phyloP scores from a whole-genome alignment of 2,888 invertebrate species.

The Nipponacmea schrenckii region DNA sequence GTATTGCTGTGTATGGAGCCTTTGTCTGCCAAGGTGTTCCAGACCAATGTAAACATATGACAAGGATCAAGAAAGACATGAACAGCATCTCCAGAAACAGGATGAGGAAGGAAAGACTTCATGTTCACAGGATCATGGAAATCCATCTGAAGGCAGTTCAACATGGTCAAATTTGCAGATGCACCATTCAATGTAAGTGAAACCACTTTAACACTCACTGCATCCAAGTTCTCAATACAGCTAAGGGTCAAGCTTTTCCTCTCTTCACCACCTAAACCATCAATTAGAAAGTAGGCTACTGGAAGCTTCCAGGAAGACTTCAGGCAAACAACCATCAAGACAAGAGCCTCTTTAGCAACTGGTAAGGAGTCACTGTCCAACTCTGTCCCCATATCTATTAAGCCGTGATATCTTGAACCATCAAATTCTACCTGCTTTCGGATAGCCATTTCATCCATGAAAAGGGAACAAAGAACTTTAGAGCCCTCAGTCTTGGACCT shows the following conservation, averaged over 20 bases:
- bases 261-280: constrained; percentile 1
- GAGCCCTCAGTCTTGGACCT: too few relatives aligned
- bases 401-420: constrained; percentile 3
- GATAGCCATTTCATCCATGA: constrained; percentile 8
- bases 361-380: background rate
- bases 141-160: background rate
- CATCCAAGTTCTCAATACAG: background rate
- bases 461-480: background rate
- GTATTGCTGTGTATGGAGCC: too few relatives aligned
- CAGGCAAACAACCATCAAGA: background rate
- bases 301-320: background rate
- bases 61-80: background rate
- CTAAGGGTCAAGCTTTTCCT: background rate
- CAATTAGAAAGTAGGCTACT: constrained; percentile 3
- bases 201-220: background rate
- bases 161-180: background rate
- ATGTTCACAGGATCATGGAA: background rate
- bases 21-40: too few relatives aligned
- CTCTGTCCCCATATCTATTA: constrained; percentile 10
- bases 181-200: background rate
- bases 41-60: background rate
- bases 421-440: background rate
- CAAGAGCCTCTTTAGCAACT: too few relatives aligned
- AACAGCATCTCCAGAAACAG: background rate
- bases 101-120: background rate